phyloP scores from a whole-genome alignment of 2,797 vertebrate genomes.

The Thamnophis elegans region DNA sequence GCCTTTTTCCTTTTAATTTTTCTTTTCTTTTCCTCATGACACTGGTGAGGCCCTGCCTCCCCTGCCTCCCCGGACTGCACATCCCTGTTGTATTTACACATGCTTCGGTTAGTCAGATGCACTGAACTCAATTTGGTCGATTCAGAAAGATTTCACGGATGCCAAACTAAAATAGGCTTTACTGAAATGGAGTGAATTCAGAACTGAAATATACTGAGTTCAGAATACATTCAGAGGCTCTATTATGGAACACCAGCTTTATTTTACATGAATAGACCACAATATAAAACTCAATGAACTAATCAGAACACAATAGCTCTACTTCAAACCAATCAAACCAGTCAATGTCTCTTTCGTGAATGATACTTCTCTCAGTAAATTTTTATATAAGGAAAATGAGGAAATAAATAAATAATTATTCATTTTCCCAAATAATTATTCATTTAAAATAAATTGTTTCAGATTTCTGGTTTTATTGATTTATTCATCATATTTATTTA shows the following conservation, averaged over 20 bases:
- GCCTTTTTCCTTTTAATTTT: too few species aligned
- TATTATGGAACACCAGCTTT: not conserved
- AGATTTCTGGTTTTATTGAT: not conserved
- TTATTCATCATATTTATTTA: not conserved
- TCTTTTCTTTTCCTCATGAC: too few species aligned
- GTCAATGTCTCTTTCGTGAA: not conserved
- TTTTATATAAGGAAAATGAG: not conserved
- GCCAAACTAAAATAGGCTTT: not conserved
- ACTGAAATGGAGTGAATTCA: not conserved
- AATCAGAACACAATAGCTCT: not conserved
- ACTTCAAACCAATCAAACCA: not conserved
- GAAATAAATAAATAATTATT: not conserved
- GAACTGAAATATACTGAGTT: not conserved
- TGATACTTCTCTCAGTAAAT: not conserved
- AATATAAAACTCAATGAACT: not conserved
- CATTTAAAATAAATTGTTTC: not conserved
- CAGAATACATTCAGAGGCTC: not conserved
- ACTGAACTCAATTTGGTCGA: not conserved
- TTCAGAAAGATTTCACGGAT: not conserved
- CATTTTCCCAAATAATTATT: not conserved
- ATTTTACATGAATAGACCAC: not conserved
- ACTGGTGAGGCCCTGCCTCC: too few species aligned
- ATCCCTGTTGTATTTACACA: not conserved
- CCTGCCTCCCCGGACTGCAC: too few species aligned
- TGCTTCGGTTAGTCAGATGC: not conserved